Evolutionary conservation across 2,113 vertebrate genomes (phyloP), one percentile per base, ranked within the genome.

Genomic region (Alligator sinensis): DNA sequence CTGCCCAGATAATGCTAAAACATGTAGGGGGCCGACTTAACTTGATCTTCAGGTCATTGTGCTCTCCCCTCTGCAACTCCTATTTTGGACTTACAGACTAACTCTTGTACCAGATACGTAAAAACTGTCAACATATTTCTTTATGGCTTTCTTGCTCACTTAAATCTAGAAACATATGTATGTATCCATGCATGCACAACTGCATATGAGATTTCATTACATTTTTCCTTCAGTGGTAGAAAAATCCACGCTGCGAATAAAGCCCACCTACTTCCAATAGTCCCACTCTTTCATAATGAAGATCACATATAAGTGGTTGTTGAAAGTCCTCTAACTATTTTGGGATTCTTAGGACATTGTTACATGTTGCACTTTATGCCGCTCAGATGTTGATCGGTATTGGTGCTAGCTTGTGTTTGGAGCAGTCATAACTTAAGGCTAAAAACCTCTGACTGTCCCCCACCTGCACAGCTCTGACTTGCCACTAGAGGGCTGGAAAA

Each of bases 221-320:
- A 66, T 75, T 85, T 58, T 85, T 76, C 87, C 82, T 95, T 89
- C n/a, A 92, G 27, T 47, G 57, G 60, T 54, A 70, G 88, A 82
- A 25, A 8, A 82, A 18, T 75, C n/a, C 34, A 70, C 66, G 62
- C 2, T 34, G 34, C 34, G 9, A 70, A 70, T 70, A 70, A 11
- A 70, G 18, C 18, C 28, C 34, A 21, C 30, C 19, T 70, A 34
- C 9, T 70, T 70, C n/a, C 34, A 70, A 30, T 34, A 21, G 30
- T 34, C 66, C 18, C 30, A 21, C n/a, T 34, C 18, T 70, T 70
- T 19, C 34, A 12, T 70, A 70, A 34, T 30, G 34, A 5, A 70
- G 66, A 70, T 70, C 18, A 34, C 3, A 6, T 66, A 66, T 70
- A 21, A 34, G 66, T 70, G 30, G 66, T 21, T 70, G n/a, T 19